Conservation (phyloP, 2,888 invertebrate species). For the Pocota personata region DNA sequence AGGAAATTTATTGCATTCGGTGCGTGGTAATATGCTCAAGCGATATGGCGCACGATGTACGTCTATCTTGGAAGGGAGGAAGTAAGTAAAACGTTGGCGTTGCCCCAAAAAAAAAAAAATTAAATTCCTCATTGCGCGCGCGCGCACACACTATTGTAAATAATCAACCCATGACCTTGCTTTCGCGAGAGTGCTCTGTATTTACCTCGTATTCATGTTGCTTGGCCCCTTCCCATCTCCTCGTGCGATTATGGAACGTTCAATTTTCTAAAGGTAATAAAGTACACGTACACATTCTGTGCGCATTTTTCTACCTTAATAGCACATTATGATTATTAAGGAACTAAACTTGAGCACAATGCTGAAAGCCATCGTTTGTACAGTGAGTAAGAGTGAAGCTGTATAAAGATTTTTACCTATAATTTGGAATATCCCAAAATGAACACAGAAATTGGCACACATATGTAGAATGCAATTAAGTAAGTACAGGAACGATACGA, state of each 20-base stretch:
- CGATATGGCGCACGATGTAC: neutral
- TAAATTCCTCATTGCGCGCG: conserved; percentile 33
- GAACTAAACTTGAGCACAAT: conserved; percentile 61
- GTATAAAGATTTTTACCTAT: neutral
- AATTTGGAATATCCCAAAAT: no score
- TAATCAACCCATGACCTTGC: conserved; percentile 70
- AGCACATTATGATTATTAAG: conserved; percentile 56
- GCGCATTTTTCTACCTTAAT: conserved; percentile 28
- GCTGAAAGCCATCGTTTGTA: conserved; percentile 28
- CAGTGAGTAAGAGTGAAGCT: conserved; percentile 37
- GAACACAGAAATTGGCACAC: no score
- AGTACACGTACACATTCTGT: conserved; percentile 3
- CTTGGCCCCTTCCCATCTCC: neutral
- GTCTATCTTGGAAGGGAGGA: conserved; percentile 44
- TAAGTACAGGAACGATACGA: no score
- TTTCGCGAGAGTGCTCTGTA: conserved; percentile 45
- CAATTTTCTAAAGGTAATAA: conserved; percentile 14
- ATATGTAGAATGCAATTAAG: no score
- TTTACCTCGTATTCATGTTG: conserved; percentile 4
- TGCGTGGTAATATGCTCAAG: conserved; percentile 57
- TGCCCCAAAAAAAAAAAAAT: conserved; percentile 32
- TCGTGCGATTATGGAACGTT: neutral
- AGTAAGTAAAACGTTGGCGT: conserved; percentile 18
- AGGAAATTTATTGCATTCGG: conserved; percentile 61
- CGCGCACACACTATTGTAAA: conserved; percentile 3